Conservation (phyloP, 2,113 vertebrate genomes). For the Cyanoramphus novaezelandiae region DNA sequence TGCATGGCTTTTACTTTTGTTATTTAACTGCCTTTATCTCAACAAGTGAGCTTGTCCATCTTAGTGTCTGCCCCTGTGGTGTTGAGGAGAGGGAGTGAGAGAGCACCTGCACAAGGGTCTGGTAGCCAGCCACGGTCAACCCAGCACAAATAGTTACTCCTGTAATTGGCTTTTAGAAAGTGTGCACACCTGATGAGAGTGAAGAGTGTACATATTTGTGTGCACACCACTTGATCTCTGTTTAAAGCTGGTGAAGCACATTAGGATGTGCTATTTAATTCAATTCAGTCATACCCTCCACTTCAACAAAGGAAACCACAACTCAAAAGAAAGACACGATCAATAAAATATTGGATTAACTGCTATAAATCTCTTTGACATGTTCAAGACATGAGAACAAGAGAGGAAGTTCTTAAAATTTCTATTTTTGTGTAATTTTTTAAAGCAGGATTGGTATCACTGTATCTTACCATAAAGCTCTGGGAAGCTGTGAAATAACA, state of each 20-base stretch:
- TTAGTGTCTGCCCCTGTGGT: not conserved
- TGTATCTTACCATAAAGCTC: not conserved
- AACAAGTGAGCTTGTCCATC: not conserved
- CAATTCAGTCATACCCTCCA: not conserved
- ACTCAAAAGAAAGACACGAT: not conserved
- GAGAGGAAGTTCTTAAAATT: not conserved
- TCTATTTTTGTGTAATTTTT: not conserved
- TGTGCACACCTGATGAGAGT: fast-evolving
- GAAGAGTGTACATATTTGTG: not conserved
- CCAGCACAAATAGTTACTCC: not conserved
- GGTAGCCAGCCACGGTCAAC: not conserved
- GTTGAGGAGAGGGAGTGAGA: not conserved
- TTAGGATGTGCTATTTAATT: not conserved
- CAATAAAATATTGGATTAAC: not conserved
- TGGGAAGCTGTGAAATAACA: not conserved
- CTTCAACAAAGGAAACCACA: not conserved
- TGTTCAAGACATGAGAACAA: not conserved
- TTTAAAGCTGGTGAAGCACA: not conserved
- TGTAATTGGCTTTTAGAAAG: not conserved
- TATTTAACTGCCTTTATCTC: not conserved
- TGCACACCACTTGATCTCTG: not conserved
- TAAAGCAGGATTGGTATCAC: not conserved
- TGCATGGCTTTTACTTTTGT: fast-evolving
- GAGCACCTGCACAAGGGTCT: fast-evolving
- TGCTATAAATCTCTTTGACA: not conserved